Base-by-base conservation (phyloP, 2,888 invertebrate genomes). In the Chamaedrilus cognettii region DNA sequence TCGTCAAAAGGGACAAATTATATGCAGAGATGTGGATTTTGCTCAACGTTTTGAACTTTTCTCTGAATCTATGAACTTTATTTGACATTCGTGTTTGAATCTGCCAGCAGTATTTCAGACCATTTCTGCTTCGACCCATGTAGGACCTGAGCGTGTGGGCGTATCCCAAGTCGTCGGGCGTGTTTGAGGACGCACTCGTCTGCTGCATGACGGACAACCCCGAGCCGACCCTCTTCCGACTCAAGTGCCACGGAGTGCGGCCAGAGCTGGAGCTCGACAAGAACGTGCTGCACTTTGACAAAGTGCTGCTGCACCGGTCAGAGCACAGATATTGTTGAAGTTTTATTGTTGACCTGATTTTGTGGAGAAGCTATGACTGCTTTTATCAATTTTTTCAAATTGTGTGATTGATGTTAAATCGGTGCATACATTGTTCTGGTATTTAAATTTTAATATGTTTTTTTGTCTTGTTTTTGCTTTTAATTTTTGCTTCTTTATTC, bases 121-220 rank as follows among this genome's bases (percentile, higher is more conserved):
- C n/a, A n/a, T n/a, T n/a, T n/a, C n/a, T n/a, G n/a, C n/a, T n/a
- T n/a, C n/a, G n/a, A n/a, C n/a, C n/a, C n/a, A 31, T 50, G 42
- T 64, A 80, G 75, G 77, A 76, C 28, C 75, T 84, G 63, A 78
- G 74, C 33, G 74, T 84, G 28, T 84, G 83, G 82, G 83, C 83
- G 0, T 83, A 82, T 70, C 84, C 84, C 4, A 80, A 78, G 68
- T 74, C 75, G 4, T 78, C 80, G 1, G 81, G 80, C 19, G 75
- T 76, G 15, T 83, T 79, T 66, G 80, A 81, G 49, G 84, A 84
- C 69, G 74, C 80, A 1, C 72, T 84, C 28, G 80, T 84, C 0
- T 83, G 83, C 69, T 84, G 84, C 74, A 77, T 84, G 11, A 73
- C 80, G 56, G 84, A 84, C 66, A 84, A 84, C 68, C 84, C 84